phyloP scores from a whole-genome alignment of 2,113 vertebrate species.

The Callipepla californica region DNA sequence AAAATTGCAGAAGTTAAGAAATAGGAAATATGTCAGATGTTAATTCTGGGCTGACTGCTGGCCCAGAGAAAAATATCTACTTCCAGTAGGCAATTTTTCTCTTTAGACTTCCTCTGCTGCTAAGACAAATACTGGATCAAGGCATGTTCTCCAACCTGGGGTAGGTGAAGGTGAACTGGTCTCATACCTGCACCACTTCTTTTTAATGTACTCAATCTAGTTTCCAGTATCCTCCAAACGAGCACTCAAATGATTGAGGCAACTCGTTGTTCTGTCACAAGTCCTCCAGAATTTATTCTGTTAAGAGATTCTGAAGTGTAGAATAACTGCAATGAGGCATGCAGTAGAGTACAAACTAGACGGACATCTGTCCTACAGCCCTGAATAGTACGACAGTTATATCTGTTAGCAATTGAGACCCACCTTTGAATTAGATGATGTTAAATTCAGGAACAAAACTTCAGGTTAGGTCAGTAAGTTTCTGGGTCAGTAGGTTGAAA shows the following conservation, averaged over 20 bases:
- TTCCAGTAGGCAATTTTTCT: neutral
- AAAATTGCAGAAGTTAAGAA: too few species aligned
- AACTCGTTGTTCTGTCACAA: neutral
- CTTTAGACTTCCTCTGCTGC: neutral
- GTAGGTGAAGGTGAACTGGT: neutral
- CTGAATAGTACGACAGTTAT: neutral
- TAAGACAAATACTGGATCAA: neutral
- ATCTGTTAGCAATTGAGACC: neutral
- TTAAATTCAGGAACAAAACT: neutral
- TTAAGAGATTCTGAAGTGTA: neutral
- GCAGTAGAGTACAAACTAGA: neutral
- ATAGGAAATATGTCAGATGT: neutral
- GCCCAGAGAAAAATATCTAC: neutral
- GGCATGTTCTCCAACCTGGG: neutral
- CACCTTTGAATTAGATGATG: neutral
- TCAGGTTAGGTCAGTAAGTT: neutral
- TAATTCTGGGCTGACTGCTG: neutral
- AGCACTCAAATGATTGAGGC: neutral
- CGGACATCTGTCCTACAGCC: neutral
- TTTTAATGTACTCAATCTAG: neutral
- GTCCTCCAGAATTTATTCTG: neutral
- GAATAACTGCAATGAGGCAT: neutral
- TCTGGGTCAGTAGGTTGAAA: neutral
- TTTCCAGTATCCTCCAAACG: neutral
- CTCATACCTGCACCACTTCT: neutral